Percentiles rank a stretch among this genome's conserved stretches.
These are phyloP conservation scores for Sceliomorpha sp. DNA, from an alignment of 2,888 invertebrate species.

Conservation along the genomic window DNA sequence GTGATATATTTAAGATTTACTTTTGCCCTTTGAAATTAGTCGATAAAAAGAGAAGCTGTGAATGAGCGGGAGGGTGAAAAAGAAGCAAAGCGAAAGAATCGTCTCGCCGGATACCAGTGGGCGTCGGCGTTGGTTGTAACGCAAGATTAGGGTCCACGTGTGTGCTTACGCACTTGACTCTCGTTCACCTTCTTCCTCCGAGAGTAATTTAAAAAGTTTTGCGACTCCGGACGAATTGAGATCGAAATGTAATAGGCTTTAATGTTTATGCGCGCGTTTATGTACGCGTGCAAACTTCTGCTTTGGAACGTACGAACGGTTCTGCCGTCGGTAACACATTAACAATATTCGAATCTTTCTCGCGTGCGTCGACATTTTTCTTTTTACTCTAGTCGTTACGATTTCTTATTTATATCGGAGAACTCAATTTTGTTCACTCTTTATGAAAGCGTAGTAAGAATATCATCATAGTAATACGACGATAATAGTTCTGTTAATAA, in stretches of 20 bases:
- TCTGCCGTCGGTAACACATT: neutral
- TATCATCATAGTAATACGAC: neutral
- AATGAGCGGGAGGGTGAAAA: constrained; percentile 36
- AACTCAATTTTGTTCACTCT: too few relatives aligned
- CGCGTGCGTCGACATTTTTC: too few relatives aligned
- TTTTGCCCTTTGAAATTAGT: constrained; percentile 50
- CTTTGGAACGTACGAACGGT: neutral
- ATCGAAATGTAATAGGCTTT: constrained; percentile 65
- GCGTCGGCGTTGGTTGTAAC: constrained; percentile 76
- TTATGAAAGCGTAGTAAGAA: too few relatives aligned
- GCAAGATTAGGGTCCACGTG: constrained; percentile 64
- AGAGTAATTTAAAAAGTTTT: constrained; percentile 62
- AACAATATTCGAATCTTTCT: neutral
- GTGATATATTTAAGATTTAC: constrained; percentile 46
- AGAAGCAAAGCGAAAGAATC: constrained; percentile 25
- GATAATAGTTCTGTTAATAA: too few relatives aligned
- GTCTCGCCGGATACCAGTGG: constrained; percentile 72
- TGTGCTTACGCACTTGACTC: constrained; percentile 44
- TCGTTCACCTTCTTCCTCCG: constrained; percentile 33
- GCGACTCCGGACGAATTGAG: constrained; percentile 59
- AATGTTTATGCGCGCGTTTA: constrained; percentile 57
- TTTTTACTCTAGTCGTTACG: too few relatives aligned
- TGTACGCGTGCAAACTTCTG: neutral
- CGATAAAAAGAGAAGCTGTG: constrained; percentile 45
- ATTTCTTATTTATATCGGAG: too few relatives aligned